These are phyloP conservation scores for Caenorhabditis parvicauda DNA, from an alignment of 2,888 invertebrate species.

Conservation along the genomic window DNA sequence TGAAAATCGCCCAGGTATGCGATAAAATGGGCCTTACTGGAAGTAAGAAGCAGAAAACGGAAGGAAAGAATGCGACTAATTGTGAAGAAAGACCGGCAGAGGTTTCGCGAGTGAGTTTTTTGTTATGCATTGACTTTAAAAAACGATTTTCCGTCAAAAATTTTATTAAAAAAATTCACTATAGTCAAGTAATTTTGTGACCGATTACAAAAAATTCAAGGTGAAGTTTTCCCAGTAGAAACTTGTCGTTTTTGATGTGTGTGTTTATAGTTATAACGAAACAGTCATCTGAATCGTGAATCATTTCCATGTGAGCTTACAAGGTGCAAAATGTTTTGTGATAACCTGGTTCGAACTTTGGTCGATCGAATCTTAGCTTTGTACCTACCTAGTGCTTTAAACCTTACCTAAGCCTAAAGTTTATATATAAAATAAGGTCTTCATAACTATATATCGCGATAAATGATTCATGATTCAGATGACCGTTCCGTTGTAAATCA, in stretches of 20 bases:
- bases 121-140: background rate
- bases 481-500: too few relatives aligned
- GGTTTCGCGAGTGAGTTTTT: too few relatives aligned
- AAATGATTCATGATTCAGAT: background rate
- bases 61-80: background rate
- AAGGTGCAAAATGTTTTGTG: too few relatives aligned
- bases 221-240: background rate
- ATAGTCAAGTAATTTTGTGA: background rate
- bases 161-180: background rate
- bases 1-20: too few relatives aligned
- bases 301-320: too few relatives aligned
- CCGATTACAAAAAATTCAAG: background rate
- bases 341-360: too few relatives aligned
- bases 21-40: slow-evolving; percentile 16
- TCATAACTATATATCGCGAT: background rate
- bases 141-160: background rate
- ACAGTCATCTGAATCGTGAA: too few relatives aligned
- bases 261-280: background rate
- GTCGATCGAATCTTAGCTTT: too few relatives aligned
- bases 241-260: background rate
- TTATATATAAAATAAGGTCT: background rate
- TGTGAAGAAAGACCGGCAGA: too few relatives aligned
- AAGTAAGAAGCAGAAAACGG: slow-evolving; percentile 13
- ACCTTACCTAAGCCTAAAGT: too few relatives aligned
- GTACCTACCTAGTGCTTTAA: too few relatives aligned